A percentile compares a stretch with the other conserved stretches of the same genome.
Evolutionary conservation across 1,140 invertebrate species (phyloP).

Genomic region (Lepidostoma basale): DNA sequence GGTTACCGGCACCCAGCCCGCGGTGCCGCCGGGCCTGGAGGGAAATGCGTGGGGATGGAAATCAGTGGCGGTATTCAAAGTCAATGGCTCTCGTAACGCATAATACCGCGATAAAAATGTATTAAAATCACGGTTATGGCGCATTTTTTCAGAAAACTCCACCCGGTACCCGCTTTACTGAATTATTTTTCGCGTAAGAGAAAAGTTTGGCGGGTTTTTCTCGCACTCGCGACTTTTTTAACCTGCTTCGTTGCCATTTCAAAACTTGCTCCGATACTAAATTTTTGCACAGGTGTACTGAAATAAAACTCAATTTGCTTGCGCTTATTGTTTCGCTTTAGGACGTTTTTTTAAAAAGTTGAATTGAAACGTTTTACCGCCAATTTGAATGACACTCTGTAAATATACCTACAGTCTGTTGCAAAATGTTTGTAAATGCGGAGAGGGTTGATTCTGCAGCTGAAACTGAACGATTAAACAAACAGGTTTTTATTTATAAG

Average conservation of each 20-base stretch:
- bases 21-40: neutral
- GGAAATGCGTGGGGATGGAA: neutral
- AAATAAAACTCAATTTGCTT: conserved; percentile 1
- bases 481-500: too few species aligned
- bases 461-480: too few species aligned
- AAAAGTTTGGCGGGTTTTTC: neutral
- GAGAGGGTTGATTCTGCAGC: too few species aligned
- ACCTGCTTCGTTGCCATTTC: neutral
- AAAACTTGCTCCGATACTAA: neutral
- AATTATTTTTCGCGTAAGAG: neutral
- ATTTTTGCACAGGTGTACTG: conserved; percentile 15
- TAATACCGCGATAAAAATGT: conserved; percentile 43
- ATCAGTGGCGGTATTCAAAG: conserved; percentile 16
- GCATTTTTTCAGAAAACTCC: conserved; percentile 11
- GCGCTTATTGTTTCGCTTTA: conserved; percentile 2
- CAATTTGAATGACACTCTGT: too few species aligned
- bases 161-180: neutral
- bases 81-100: conserved; percentile 29
- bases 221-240: neutral
- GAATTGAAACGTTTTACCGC: too few species aligned
- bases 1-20: too few species aligned
- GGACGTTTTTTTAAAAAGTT: too few species aligned
- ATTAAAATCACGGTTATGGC: conserved; percentile 41
- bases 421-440: too few species aligned
- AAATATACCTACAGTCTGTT: too few species aligned